Percentiles rank a stretch among this genome's conserved stretches.
Conservation (phyloP, 2,113 vertebrate genomes). For the Epinephelus fuscoguttatus region DNA sequence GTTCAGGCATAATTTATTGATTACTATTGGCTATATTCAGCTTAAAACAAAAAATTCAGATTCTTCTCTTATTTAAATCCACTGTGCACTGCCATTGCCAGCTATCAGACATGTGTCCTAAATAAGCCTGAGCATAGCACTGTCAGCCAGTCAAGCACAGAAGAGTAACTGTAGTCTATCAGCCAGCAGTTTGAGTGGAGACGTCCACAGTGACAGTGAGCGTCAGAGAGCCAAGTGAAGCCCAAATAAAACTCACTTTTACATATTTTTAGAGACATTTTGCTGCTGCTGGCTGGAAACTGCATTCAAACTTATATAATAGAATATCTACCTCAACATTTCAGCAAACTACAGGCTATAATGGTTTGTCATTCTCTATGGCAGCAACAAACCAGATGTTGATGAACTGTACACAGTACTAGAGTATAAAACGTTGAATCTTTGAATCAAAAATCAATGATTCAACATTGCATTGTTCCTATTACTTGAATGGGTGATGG, state of each 20-base stretch:
- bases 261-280: background rate
- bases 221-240: background rate
- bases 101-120: slow-evolving; percentile 24
- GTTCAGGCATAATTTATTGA: slow-evolving; percentile 5
- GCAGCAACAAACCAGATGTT: background rate
- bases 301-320: background rate
- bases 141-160: slow-evolving; percentile 9
- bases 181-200: background rate
- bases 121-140: slow-evolving; percentile 6
- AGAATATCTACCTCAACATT: background rate
- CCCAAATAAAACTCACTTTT: background rate
- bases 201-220: background rate
- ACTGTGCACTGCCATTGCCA: background rate
- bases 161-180: background rate
- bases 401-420: background rate
- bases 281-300: background rate
- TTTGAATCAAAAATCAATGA: too few relatives aligned
- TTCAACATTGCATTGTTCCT: too few relatives aligned
- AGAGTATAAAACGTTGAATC: background rate
- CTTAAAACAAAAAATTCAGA: background rate
- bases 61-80: slow-evolving; percentile 15
- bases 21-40: background rate
- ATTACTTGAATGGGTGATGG: background rate
- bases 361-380: background rate
- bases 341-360: background rate